phyloP scores from a whole-genome alignment of 2,888 invertebrate genomes.

The Aphodius sticticus region DNA sequence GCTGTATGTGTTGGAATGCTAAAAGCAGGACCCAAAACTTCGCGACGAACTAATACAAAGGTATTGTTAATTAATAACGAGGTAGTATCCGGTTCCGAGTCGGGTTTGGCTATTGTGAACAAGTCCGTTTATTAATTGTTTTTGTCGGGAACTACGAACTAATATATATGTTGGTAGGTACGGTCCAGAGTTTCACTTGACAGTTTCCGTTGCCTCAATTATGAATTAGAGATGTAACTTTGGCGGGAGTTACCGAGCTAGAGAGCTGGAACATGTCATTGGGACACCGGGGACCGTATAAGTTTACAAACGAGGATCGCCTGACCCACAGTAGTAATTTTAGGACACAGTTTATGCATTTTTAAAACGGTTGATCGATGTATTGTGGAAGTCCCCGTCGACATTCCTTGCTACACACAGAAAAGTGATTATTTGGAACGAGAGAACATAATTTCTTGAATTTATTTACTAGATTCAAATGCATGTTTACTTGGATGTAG shows the following conservation, averaged over 20 bases:
- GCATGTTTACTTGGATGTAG: no score
- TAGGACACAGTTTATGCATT: not conserved
- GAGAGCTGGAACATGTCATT: not conserved
- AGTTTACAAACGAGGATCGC: not conserved
- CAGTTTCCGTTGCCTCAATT: not conserved
- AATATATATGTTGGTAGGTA: not conserved
- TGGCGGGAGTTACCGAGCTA: not conserved
- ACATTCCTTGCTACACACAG: no score
- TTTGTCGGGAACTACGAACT: not conserved
- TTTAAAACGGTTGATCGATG: no score
- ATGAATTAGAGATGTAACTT: not conserved
- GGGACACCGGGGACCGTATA: not conserved
- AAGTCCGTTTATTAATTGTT: conserved; percentile 4
- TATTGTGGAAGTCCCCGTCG: no score
- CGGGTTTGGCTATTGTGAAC: not conserved
- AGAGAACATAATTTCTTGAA: no score
- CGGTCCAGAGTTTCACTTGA: not conserved
- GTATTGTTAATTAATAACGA: not conserved
- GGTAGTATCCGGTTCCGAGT: not conserved
- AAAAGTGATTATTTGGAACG: no score
- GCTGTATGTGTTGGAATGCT: not conserved
- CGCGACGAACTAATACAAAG: not conserved
- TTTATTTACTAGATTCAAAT: no score
- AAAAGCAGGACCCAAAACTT: not conserved
- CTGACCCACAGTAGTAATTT: not conserved